Evolutionary conservation across 2,113 vertebrate genomes (phyloP).

Genomic region (Brachionichthys hirsutus): DNA sequence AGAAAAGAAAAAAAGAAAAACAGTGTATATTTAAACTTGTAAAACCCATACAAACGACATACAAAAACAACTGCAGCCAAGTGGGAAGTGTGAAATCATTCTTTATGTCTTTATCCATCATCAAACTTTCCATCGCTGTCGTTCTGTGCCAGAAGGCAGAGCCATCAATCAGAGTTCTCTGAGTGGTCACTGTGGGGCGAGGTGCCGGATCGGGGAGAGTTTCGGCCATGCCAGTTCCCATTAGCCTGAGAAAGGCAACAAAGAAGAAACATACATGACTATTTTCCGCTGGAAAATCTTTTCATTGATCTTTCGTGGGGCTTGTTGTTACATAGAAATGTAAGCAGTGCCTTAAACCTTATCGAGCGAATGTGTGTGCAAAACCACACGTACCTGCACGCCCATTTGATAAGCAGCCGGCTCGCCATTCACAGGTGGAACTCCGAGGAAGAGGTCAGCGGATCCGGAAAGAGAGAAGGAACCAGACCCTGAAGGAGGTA

Average conservation of each 20-base stretch:
- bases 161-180: slow-evolving; percentile 87
- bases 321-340: not conserved
- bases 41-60: slow-evolving; percentile 49
- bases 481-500: slow-evolving; percentile 82
- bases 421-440: slow-evolving; percentile 87
- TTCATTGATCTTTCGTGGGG: not conserved
- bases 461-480: slow-evolving; percentile 90
- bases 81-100: slow-evolving; percentile 69
- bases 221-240: slow-evolving; percentile 85
- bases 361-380: not conserved
- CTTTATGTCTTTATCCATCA: slow-evolving; percentile 54
- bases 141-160: slow-evolving; percentile 33
- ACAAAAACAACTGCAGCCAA: slow-evolving; percentile 62
- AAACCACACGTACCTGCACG: slow-evolving; percentile 78
- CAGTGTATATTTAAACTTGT: slow-evolving; percentile 48
- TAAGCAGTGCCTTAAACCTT: not conserved
- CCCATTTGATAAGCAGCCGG: slow-evolving; percentile 80
- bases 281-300: not conserved
- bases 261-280: not conserved
- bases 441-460: slow-evolving; percentile 89
- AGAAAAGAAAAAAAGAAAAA: slow-evolving; percentile 30
- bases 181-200: slow-evolving; percentile 88
- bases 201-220: slow-evolving; percentile 82
- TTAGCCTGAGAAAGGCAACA: slow-evolving; percentile 76
- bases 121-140: slow-evolving; percentile 54